Evolutionary conservation across 2,888 invertebrate species (phyloP).

Genomic region (Antitype chi): DNA sequence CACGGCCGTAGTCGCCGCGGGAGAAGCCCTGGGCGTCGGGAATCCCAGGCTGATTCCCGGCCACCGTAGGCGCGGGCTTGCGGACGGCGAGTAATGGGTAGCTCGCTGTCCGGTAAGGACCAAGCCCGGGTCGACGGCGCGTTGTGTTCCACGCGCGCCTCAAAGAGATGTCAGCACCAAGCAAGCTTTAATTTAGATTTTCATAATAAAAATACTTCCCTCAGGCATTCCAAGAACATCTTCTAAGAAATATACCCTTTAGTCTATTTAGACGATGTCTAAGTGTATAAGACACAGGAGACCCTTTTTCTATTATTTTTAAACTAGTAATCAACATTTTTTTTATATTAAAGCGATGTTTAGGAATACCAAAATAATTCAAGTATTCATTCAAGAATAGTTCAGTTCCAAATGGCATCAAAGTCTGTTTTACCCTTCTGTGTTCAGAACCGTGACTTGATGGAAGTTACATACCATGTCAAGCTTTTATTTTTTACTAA

Average conservation of each 20-base stretch:
- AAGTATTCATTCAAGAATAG: background rate
- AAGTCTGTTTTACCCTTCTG: background rate
- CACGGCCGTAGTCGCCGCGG: too few species aligned
- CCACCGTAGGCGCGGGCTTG: too few species aligned
- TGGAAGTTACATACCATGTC: conserved; percentile 10
- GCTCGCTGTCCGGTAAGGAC: too few species aligned
- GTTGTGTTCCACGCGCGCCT: too few species aligned
- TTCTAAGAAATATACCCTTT: background rate
- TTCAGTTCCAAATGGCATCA: background rate
- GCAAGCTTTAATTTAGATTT: background rate
- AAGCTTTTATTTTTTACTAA: conserved; percentile 31
- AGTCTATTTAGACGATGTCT: too few species aligned
- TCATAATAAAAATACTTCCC: background rate
- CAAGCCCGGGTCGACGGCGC: too few species aligned
- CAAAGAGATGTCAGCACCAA: too few species aligned
- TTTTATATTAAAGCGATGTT: background rate
- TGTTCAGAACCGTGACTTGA: conserved; percentile 20
- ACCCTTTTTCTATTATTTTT: background rate
- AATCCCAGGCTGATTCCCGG: too few species aligned
- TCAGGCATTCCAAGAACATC: background rate
- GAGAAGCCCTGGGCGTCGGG: too few species aligned
- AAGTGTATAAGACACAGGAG: background rate
- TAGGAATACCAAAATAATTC: background rate
- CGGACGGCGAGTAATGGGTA: too few species aligned
- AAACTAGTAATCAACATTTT: background rate